Base-by-base conservation (phyloP, 1,140 invertebrate genomes). In the Eupristina koningsbergeri region DNA sequence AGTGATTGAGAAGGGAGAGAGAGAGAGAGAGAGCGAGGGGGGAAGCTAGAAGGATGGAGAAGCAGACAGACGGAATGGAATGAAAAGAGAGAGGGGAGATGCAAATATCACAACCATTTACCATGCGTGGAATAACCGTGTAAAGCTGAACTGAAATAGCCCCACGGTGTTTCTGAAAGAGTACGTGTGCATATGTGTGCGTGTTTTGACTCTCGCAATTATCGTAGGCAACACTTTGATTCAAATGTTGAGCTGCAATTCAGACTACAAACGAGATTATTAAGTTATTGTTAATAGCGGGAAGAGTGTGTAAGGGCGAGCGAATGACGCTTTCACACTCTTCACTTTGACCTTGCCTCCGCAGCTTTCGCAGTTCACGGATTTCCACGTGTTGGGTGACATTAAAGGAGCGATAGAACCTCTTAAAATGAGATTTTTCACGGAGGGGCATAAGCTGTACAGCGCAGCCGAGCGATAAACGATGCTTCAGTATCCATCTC, bases 401-500 rank as follows among this genome's bases (percentile, higher is more conserved):
- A 76, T 58, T 76, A 76, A 61, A 76, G 31, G 15, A 34, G 41
- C 71, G 26, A 53, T 50, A 75, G 47, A 64, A 76, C 58, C 73
- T 82, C 41, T 82, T 82, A 82, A 82, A 82, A 76, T 31, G 45
- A 76, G 61, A 82, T 82, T 82, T 82, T 76, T 82, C 74, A 82
- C 53, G 11, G 39, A 22, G 50, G 29, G 41, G 58, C 1, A n/a
- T 9, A 11, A 29, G 45, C 26, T 31, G 29, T 73, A 81, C 34
- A n/a, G 69, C n/a, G 81, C 61, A 53, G 58, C 64, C 81, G 75
- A 69, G 81, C 81, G 81, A 83, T 83, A 83, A 83, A 83, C 81
- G 81, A 83, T 77, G 81, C 81, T 61, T 76, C 81, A 81, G 80
- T 81, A 81, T 81, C 80, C 71, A 81, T 81, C 80, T 81, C 80